Evolutionary conservation across 1,140 invertebrate genomes (phyloP).

Genomic region (Meteorus sp.): DNA sequence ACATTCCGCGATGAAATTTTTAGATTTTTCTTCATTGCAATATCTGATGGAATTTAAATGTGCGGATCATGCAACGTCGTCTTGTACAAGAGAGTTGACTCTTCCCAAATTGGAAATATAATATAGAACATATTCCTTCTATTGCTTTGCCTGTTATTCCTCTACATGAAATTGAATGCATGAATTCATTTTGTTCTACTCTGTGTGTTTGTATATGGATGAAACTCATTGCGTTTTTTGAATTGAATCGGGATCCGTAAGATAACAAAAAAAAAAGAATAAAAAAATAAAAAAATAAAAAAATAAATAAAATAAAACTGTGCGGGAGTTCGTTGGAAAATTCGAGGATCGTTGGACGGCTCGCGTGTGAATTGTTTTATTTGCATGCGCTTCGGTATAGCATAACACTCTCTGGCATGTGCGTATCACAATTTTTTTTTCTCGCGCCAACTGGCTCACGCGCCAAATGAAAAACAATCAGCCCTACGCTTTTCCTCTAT

Average conservation of each 20-base stretch:
- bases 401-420: neutral
- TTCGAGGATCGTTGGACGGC: neutral
- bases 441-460: conserved; percentile 9
- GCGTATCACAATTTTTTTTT: conserved; percentile 7
- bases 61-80: too few species aligned
- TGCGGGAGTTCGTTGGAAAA: neutral
- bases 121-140: too few species aligned
- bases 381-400: neutral
- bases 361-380: conserved; percentile 4
- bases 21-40: too few species aligned
- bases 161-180: too few species aligned
- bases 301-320: neutral
- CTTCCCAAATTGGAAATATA: too few species aligned
- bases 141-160: too few species aligned
- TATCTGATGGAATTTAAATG: too few species aligned
- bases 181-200: conserved; percentile 9
- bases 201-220: neutral
- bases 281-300: conserved; percentile 2
- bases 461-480: conserved; percentile 26
- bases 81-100: too few species aligned
- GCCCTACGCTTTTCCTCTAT: conserved; percentile 7
- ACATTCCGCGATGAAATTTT: too few species aligned
- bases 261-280: neutral
- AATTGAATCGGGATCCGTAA: neutral
- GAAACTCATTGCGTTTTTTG: neutral